Evolutionary conservation across 2,113 vertebrate species (phyloP), one percentile per base, ranked within the genome.

Genomic region (Phaetusa simplex): DNA sequence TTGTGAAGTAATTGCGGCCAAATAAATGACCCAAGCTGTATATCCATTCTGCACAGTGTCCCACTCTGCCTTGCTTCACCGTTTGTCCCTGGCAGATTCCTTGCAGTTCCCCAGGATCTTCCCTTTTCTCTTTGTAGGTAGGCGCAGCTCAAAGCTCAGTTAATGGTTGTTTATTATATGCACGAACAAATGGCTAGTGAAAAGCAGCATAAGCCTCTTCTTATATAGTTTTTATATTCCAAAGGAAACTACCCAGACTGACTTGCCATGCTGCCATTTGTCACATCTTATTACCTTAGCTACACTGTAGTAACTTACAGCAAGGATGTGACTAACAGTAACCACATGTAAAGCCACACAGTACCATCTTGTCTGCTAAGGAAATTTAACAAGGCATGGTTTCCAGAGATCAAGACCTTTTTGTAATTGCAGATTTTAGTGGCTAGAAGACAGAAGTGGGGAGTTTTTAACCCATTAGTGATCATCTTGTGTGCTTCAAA

Each of bases 321-420:
- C 97, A 94, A 97, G 97, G 97, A 97, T 97, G 90, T 97, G 97
- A 97, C 95, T 98, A 98, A 98, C 98, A 93, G 96, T 94, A 98
- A 98, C 97, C 98, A 98, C 97, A 98, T 98, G 98, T 95, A 97
- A 97, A 42, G 24, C 77, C 94, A 43, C 82, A 69, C 72, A 92
- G 78, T 93, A 85, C 93, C 87, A 83, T 97, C 95, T 97, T 97
- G 84, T 97, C 93, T 84, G 88, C 92, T 97, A 84, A 95, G 95
- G 97, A 98, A 98, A 97, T 98, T 97, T 97, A 97, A 97, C 98
- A 97, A 95, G 95, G 88, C 87, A 95, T 16, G 65, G 58, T 90
- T 98, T 98, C 97, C 92, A 98, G 94, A 98, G 96, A 98, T 93
- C 97, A 98, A 96, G 93, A 95, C 96, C 89, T 96, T 84, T 79